A percentile compares a stretch with the other conserved stretches of the same genome.
phyloP scores from a whole-genome alignment of 2,888 invertebrate species.

The Diaperis boleti region DNA sequence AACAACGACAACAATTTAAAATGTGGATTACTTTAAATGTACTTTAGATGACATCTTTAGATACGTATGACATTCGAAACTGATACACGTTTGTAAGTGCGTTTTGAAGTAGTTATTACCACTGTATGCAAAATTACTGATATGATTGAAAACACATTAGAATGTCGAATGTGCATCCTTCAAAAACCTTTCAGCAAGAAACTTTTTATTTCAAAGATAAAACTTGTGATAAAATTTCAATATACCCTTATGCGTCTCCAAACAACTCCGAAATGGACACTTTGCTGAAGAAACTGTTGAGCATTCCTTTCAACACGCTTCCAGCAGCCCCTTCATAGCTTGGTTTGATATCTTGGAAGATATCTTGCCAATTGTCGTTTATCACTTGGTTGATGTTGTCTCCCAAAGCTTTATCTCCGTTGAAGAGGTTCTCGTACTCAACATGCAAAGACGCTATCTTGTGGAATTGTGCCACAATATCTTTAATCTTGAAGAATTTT shows the following conservation, averaged over 20 bases:
- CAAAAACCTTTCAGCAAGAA: too few species aligned
- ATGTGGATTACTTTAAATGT: too few species aligned
- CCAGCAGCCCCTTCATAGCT: conserved; percentile 8
- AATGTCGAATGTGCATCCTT: too few species aligned
- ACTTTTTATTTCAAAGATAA: too few species aligned
- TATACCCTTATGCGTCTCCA: conserved; percentile 5
- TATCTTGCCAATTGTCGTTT: conserved; percentile 11
- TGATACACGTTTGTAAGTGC: too few species aligned
- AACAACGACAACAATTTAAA: too few species aligned
- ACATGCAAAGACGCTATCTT: background rate
- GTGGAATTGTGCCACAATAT: background rate
- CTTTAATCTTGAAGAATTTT: background rate
- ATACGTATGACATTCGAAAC: too few species aligned
- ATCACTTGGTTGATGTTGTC: conserved; percentile 13
- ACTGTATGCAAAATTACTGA: too few species aligned
- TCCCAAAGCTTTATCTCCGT: conserved; percentile 8
- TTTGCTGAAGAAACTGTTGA: conserved; percentile 2
- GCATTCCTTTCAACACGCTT: background rate
- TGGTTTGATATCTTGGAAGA: background rate
- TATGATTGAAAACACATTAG: too few species aligned
- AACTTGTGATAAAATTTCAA: too few species aligned
- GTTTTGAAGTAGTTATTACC: too few species aligned
- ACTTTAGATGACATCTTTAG: too few species aligned
- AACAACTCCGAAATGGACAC: background rate
- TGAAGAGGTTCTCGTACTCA: conserved; percentile 3